Evolutionary conservation across 1,140 invertebrate genomes (phyloP).

Genomic region (Mamestra configurata): DNA sequence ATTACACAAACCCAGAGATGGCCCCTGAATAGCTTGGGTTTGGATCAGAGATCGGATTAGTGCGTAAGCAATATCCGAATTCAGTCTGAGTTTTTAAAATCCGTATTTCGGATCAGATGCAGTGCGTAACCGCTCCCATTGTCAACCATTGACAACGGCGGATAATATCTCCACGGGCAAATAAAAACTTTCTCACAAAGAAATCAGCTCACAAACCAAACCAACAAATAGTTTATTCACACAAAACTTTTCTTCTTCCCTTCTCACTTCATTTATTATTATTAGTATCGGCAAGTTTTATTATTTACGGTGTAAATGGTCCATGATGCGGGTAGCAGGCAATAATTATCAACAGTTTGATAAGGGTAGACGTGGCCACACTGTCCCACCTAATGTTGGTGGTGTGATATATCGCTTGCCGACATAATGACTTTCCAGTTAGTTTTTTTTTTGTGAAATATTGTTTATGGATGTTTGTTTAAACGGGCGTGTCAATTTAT

Average conservation of each 20-base stretch:
- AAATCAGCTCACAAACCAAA: background rate
- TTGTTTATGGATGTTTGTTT: slow-evolving; percentile 26
- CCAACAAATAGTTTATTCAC: background rate
- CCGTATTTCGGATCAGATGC: too few relatives aligned
- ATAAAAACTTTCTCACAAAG: background rate
- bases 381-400: background rate
- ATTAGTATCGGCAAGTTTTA: slow-evolving; percentile 17
- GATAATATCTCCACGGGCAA: background rate
- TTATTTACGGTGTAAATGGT: slow-evolving; percentile 36
- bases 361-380: slow-evolving; percentile 42
- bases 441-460: slow-evolving; percentile 41
- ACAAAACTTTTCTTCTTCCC: background rate
- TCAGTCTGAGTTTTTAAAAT: too few relatives aligned
- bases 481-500: background rate
- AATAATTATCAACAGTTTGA: slow-evolving; percentile 55
- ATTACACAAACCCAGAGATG: too few relatives aligned
- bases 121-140: too few relatives aligned
- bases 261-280: slow-evolving; percentile 15
- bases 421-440: slow-evolving; percentile 36
- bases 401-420: slow-evolving; percentile 4
- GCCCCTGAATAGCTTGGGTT: too few relatives aligned
- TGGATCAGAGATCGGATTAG: too few relatives aligned
- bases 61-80: too few relatives aligned
- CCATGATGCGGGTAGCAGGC: background rate
- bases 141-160: background rate